Evolutionary conservation across 2,797 vertebrate genomes (phyloP), one percentile per base, ranked within the genome.

Genomic region (Syndactyla subalaris): DNA sequence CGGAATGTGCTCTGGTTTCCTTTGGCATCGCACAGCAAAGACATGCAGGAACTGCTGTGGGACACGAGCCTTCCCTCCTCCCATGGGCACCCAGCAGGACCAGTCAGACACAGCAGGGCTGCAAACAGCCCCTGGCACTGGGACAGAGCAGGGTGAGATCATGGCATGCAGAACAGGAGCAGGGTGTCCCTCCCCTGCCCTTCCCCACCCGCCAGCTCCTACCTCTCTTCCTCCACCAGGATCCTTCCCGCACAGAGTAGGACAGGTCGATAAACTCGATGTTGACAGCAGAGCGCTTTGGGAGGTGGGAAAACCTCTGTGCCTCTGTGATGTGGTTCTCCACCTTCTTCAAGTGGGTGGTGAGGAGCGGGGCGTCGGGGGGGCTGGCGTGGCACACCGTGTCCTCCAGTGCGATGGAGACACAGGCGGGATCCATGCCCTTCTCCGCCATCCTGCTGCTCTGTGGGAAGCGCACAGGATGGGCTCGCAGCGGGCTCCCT

Each of bases 271-370:
- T 98, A 96, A 99, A 99, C 96, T 99, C 99, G 52, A 99, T 98
- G 98, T 99, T 99, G 95, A 99, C 99, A 0, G 99, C 97, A 0
- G 99, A 99, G 95, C 99, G 99, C 32, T 99, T 99, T 17, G 99
- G 99, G 58, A 99, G 98, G 96, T 99, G 99, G 68, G 99, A 99
- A 97, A 99, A 99, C 88, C 99, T 98, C 97, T 99, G 99, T 7
- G 99, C 99, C 74, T 99, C 99, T 0, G 99, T 99, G 97, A 99
- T 99, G 96, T 99, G 99, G 97, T 99, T 99, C 97, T 99, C 99
- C 96, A 99, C 99, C 95, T 99, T 99, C 98, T 99, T 99, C 97
- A 99, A 97, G 97, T 99, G 99, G 10, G 98, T 98, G 93, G 98
- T 99, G 97, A 99, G 98, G 92, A 99, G 97, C 0, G 99, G 98